Evolutionary conservation across 2,888 invertebrate species (phyloP), one percentile per base, ranked within the genome.

Genomic region (Lacanobia oleracea): DNA sequence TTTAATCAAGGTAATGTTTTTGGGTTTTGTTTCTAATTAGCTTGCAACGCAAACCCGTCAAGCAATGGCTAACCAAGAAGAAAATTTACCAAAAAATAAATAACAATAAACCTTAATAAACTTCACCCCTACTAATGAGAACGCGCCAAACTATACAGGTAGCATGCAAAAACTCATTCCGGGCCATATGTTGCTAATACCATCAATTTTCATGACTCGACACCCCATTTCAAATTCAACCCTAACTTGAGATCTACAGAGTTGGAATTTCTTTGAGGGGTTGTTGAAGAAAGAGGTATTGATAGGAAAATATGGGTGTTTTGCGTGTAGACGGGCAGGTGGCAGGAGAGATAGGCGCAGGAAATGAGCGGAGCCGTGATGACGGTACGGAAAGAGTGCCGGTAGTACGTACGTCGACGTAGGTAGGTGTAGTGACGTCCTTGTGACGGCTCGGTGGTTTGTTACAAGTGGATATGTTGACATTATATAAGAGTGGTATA

Each of bases 221-320:
- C 60, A 33, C 10, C 10, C 4, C 1, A 77, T 21, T 23, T 8
- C 1, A 84, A 79, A 76, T 21, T 33, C 33, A 61, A 72, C 77
- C 61, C 21, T 83, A 37, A 7, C 0, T 0, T 0, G 0, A 18
- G n/a, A 0, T 0, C 0, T 0, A 1, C 60, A 75, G n/a, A 60
- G 79, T 77, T 72, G 27, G 56, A 63, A 12, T 45, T 77, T n/a
- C 69, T 27, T 63, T 70, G 56, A 0, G 8, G 21, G 40, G 14
- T 40, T 57, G 64, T 7, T 72, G 48, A 77, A 80, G 81, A 84
- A 86, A 84, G 72, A 87, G 77, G 83, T 84, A 88, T 89, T 88
- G 87, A 89, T 88, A 90, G 90, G 88, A 90, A 90, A 92, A 92
- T 92, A 90, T 91, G 87, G 88, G 88, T 88, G 88, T 91, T 90